Conservation (phyloP, 2,113 vertebrate genomes). For the Proteles cristata region DNA sequence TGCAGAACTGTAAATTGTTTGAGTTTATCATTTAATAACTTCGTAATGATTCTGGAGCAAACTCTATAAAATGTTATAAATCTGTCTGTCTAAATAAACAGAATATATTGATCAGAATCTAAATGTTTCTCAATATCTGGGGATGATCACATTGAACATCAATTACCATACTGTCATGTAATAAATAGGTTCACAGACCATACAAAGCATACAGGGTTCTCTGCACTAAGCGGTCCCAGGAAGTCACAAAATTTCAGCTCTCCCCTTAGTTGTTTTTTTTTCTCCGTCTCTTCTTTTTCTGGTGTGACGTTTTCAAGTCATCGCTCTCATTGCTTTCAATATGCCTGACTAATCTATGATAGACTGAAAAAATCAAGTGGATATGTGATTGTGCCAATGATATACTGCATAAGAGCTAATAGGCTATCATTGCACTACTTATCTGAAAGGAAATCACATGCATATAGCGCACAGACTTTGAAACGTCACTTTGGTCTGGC, state of each 20-base stretch:
- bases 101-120: not conserved
- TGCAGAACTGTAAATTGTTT: not conserved
- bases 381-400: not conserved
- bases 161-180: not conserved
- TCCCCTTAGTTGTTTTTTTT: not conserved
- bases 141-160: not conserved
- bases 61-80: not conserved
- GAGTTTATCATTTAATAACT: not conserved
- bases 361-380: not conserved
- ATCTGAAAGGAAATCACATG: not conserved
- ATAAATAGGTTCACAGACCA: not conserved
- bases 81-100: not conserved
- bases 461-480: not conserved
- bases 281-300: not conserved
- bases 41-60: constrained; percentile 4
- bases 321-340: not conserved
- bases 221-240: not conserved
- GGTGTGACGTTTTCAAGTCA: not conserved
- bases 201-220: not conserved
- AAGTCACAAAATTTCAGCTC: not conserved
- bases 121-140: not conserved
- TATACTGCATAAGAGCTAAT: not conserved
- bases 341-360: not conserved
- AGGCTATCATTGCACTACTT: not conserved
- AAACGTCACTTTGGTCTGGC: not conserved